phyloP scores from a whole-genome alignment of 2,888 invertebrate species.

The Coelinius sp. region DNA sequence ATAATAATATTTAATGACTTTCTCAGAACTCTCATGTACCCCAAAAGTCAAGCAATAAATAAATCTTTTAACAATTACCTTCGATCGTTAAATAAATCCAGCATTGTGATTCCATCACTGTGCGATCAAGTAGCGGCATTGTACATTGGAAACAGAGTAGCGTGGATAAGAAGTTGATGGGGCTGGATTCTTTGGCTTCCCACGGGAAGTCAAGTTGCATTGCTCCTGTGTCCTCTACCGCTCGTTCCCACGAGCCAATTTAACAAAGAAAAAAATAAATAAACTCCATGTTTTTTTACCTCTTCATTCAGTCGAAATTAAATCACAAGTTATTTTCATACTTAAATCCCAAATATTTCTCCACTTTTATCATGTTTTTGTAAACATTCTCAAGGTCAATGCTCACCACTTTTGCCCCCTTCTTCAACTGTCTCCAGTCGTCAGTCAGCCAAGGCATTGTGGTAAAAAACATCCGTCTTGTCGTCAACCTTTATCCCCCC shows the following conservation, averaged over 20 bases:
- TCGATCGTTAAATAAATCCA: neutral
- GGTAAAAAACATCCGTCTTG: neutral
- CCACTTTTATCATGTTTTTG: too few species aligned
- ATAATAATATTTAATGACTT: neutral
- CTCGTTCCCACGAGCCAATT: conserved; percentile 24
- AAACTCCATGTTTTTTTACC: too few species aligned
- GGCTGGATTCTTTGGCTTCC: conserved; percentile 33
- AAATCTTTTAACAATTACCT: neutral
- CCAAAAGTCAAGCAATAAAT: too few species aligned
- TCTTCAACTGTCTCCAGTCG: conserved; percentile 9
- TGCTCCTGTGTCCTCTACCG: neutral
- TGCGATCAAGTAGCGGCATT: neutral
- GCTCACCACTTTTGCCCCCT: neutral
- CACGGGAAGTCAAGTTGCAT: conserved; percentile 33
- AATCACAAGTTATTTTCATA: too few species aligned
- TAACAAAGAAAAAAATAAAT: neutral
- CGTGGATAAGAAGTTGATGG: conserved; percentile 27
- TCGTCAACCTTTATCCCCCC: conserved; percentile 9
- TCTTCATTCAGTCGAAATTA: too few species aligned
- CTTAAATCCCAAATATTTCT: neutral
- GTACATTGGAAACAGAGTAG: neutral
- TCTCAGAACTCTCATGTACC: too few species aligned
- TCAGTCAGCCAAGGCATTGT: neutral
- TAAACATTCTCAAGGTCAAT: neutral
- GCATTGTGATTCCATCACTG: neutral